Base-by-base conservation (phyloP, 1,140 invertebrate genomes). In the Mylabris phalerata region DNA sequence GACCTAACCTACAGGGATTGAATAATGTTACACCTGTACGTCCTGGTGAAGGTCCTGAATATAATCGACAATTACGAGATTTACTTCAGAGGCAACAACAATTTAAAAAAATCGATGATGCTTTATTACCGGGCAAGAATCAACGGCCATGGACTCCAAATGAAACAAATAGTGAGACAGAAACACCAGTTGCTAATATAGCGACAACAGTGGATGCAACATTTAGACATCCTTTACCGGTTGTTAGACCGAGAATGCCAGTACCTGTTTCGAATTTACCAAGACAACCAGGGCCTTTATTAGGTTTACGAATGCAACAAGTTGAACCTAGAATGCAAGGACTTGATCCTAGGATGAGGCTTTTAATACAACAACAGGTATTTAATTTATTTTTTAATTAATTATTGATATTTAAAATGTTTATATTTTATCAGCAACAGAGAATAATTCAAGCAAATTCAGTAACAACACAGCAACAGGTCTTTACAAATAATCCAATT, bases 41-140 rank as follows among this genome's bases (percentile, higher is more conserved):
- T 25, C 11, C 50, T 7, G 54, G 19, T 41, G 50, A 71, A 52
- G 68, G 81, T 44, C 77, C 84, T 48, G 80, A 82, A 61, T 76
- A 82, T 27, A 85, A 86, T 67, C 73, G 84, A 3, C 91, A 94
- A 66, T 74, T 93, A n/a, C 73, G 90, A 27, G 90, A 93, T 71
- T 75, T 94, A 46, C 75, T 94, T n/a, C 88, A 91, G 67, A 73
- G 87, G 27, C 86, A 90, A 65, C 32, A 32, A 7, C 71, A 73
- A 45, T 67, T 71, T 40, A 72, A 73, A 49, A 74, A 71, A 38
- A 62, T 72, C 42, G 65, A 72, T 27, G 67, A 71, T 48, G 4
- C 32, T 4, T 61, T 69, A 32, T 51, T 61, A 26, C 63, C 6
- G 70, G 65, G 2, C 60, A 57, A 62, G 1, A 65, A 70, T 41